A percentile compares a stretch with the other conserved stretches of the same genome.
phyloP scores from a whole-genome alignment of 2,888 invertebrate species.

The Eupithecia insigniata region DNA sequence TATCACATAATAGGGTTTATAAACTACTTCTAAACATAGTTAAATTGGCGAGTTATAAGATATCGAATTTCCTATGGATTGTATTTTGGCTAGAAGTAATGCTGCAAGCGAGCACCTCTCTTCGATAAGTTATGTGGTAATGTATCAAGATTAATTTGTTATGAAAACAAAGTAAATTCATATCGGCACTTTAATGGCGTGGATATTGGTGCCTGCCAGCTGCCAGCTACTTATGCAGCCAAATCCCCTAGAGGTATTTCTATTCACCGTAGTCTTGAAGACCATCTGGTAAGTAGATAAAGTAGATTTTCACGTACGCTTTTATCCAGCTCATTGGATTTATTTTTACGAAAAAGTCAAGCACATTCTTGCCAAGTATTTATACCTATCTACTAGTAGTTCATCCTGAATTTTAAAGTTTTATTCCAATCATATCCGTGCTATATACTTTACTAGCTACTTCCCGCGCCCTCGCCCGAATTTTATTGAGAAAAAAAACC shows the following conservation, averaged over 20 bases:
- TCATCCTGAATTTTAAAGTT: too few species aligned
- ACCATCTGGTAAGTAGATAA: background rate
- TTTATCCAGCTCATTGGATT: too few species aligned
- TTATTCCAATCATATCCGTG: too few species aligned
- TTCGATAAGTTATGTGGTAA: slow-evolving; percentile 48
- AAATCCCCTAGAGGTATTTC: background rate
- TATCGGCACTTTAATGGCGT: background rate
- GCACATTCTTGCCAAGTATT: too few species aligned
- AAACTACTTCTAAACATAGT: background rate
- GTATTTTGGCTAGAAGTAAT: slow-evolving; percentile 30
- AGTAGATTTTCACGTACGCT: background rate
- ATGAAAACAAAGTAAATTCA: background rate
- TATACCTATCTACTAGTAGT: too few species aligned
- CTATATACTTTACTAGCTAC: too few species aligned
- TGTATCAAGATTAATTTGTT: background rate
- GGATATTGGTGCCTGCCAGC: background rate
- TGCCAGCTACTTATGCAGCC: background rate
- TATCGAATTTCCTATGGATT: slow-evolving; percentile 35
- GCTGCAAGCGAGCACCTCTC: slow-evolving; percentile 36
- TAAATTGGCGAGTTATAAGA: background rate
- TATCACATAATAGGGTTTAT: background rate
- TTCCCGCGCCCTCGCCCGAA: too few species aligned
- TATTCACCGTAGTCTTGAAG: background rate
- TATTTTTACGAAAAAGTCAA: too few species aligned
- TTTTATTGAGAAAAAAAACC: too few species aligned